phyloP scores from a whole-genome alignment of 2,888 invertebrate species.

The Pyrocoelia pectoralis region DNA sequence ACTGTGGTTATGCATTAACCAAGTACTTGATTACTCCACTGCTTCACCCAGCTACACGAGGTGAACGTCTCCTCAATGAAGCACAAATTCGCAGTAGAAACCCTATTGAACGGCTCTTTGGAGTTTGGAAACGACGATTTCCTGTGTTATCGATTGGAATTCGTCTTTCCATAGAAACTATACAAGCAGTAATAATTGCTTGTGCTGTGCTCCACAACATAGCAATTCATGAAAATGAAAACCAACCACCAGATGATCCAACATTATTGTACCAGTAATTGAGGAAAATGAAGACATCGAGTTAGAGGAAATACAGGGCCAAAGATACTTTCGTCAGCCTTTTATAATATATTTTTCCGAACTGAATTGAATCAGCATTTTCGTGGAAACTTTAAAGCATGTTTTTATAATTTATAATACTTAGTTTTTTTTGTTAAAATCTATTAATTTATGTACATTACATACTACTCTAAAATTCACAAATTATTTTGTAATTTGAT shows the following conservation, averaged over 20 bases:
- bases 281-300: too few relatives aligned
- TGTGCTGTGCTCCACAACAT: slow-evolving; percentile 1
- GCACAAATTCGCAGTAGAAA: background rate
- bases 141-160: background rate
- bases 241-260: background rate
- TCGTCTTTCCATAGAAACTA: background rate
- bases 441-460: too few relatives aligned
- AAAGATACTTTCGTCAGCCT: too few relatives aligned
- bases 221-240: background rate
- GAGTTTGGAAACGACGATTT: background rate
- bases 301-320: too few relatives aligned
- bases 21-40: background rate
- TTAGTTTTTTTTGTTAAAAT: too few relatives aligned
- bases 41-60: background rate
- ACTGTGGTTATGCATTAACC: background rate
- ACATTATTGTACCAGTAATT: background rate
- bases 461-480: too few relatives aligned
- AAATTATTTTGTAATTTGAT: too few relatives aligned
- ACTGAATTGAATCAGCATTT: too few relatives aligned
- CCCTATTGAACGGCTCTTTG: background rate
- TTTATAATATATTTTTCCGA: too few relatives aligned
- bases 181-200: background rate
- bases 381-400: too few relatives aligned
- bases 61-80: background rate
- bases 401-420: too few relatives aligned